These are phyloP conservation scores for Clarias batrachus DNA, from an alignment of 2,113 vertebrate genomes.

Conservation along the genomic window DNA sequence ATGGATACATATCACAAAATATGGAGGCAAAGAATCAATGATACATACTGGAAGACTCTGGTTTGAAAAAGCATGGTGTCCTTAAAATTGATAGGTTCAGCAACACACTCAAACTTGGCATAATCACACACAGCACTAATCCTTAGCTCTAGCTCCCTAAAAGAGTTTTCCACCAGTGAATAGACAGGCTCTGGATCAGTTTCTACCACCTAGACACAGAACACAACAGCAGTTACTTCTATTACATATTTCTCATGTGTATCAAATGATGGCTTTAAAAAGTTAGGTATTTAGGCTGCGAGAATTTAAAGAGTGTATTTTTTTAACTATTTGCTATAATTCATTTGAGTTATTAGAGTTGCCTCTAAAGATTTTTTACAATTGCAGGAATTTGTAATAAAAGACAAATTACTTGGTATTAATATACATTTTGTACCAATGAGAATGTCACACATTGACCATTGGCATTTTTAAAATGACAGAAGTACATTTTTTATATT, in stretches of 20 bases:
- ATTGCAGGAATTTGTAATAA: neutral
- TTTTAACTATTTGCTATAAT: neutral
- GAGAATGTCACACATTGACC: neutral
- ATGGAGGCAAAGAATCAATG: neutral
- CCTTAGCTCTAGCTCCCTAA: constrained; percentile 71
- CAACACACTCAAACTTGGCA: constrained; percentile 66
- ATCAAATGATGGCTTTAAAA: neutral
- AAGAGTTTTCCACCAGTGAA: constrained; percentile 70
- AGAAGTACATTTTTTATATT: neutral
- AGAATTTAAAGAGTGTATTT: neutral
- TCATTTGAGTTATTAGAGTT: neutral
- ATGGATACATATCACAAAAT: neutral
- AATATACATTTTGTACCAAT: neutral
- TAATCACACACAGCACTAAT: constrained; percentile 78
- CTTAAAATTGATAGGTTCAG: constrained; percentile 67
- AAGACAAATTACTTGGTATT: neutral
- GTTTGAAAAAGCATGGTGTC: constrained; percentile 84
- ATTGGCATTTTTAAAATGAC: neutral
- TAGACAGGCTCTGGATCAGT: constrained; percentile 76
- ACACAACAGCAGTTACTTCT: neutral
- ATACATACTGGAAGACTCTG: constrained; percentile 77
- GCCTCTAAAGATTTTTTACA: neutral
- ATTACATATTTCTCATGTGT: neutral
- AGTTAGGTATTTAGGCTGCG: neutral
- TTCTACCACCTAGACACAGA: constrained; percentile 71